These are phyloP conservation scores for Cynopterus brachyotis DNA, from an alignment of 2,113 vertebrate genomes.

Conservation along the genomic window DNA sequence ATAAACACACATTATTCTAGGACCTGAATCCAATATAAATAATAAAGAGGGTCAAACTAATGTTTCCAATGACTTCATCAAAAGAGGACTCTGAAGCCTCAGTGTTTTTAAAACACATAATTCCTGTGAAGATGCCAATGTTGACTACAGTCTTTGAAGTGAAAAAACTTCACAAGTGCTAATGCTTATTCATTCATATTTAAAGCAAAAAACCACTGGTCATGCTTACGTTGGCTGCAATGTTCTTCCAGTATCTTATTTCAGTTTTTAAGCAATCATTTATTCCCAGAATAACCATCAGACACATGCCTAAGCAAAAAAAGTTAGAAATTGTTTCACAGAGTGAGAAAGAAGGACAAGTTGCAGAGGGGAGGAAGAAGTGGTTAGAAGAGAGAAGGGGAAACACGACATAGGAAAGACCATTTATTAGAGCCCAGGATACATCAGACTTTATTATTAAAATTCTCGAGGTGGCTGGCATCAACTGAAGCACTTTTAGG, in stretches of 20 bases:
- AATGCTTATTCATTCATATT: conserved; percentile 44
- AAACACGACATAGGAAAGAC: not conserved
- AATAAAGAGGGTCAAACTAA: not conserved
- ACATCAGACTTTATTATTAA: not conserved
- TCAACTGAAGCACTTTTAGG: not conserved
- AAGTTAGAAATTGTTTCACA: conserved; percentile 30
- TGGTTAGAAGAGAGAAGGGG: not conserved
- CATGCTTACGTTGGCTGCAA: not conserved
- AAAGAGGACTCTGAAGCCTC: not conserved
- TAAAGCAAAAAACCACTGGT: conserved; percentile 40
- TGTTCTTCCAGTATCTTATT: conserved; percentile 32
- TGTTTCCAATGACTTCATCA: conserved; percentile 19
- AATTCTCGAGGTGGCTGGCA: not conserved
- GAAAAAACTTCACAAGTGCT: conserved; percentile 37
- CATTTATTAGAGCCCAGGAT: not conserved
- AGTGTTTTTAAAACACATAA: conserved; percentile 30
- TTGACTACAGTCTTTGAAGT: conserved; percentile 33
- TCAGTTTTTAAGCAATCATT: conserved; percentile 53
- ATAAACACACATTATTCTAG: not conserved
- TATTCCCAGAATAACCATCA: conserved; percentile 41
- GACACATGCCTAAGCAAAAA: conserved; percentile 20
- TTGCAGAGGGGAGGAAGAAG: not conserved
- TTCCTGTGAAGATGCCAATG: not conserved
- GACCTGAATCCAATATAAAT: conserved; percentile 9
- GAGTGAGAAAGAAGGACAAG: not conserved